Conservation (phyloP, 2,113 vertebrate species). For the Ceyx melanurus region DNA sequence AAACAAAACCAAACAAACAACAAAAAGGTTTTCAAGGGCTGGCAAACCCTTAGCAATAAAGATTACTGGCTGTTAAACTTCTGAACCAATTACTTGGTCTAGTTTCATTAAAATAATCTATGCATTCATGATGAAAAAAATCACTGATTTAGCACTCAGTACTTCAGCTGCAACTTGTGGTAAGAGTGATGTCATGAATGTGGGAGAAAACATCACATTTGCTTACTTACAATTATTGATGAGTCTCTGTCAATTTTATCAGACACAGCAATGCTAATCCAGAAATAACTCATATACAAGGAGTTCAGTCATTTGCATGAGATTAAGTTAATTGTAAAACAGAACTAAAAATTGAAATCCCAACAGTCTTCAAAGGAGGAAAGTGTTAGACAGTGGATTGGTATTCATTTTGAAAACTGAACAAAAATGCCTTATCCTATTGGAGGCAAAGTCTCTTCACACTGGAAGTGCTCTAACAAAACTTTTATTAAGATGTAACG, state of each 20-base stretch:
- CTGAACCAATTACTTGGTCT: neutral
- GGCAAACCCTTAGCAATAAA: neutral
- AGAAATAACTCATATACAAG: neutral
- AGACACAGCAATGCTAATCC: neutral
- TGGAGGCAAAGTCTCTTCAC: neutral
- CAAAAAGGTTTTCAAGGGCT: neutral
- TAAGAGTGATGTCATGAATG: neutral
- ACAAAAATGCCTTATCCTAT: neutral
- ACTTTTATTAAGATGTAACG: neutral
- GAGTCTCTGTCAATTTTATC: neutral
- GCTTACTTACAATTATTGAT: conserved; percentile 1
- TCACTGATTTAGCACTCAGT: neutral
- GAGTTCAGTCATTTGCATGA: neutral
- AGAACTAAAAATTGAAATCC: neutral
- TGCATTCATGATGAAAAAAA: conserved; percentile 25
- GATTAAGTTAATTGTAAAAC: neutral
- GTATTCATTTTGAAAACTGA: neutral
- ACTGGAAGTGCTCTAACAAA: neutral
- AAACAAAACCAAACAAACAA: neutral
- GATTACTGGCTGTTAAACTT: neutral
- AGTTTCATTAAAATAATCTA: neutral
- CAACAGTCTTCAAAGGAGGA: neutral
- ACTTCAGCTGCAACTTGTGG: neutral
- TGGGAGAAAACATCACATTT: neutral
- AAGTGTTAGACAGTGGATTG: neutral